These are phyloP conservation scores for Gymnorhina tibicen DNA, from an alignment of 2,113 vertebrate species.

Conservation along the genomic window DNA sequence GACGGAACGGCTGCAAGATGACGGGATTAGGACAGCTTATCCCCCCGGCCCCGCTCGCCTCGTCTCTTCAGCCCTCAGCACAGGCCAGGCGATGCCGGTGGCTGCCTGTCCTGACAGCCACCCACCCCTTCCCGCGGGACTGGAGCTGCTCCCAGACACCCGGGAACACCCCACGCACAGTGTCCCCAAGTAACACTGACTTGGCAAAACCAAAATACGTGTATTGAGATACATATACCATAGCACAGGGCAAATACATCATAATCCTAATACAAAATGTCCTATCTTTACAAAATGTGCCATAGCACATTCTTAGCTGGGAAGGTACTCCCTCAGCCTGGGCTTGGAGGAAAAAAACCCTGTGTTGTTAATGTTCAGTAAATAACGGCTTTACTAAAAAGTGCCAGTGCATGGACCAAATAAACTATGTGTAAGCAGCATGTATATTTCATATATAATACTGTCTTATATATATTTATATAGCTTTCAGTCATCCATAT, in stretches of 20 bases:
- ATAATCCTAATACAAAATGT: not conserved
- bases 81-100: not conserved
- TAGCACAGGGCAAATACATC: accelerated
- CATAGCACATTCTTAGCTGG: not conserved
- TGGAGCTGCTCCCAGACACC: not conserved
- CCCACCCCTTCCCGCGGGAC: accelerated
- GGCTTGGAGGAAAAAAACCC: accelerated
- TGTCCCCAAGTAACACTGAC: accelerated
- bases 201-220: not conserved
- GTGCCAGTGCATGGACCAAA: not conserved
- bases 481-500: not conserved
- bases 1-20: not conserved
- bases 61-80: accelerated
- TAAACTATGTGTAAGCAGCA: not conserved
- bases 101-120: not conserved
- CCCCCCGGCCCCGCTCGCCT: accelerated
- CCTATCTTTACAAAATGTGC: accelerated
- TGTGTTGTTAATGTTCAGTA: not conserved
- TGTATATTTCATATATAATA: not conserved
- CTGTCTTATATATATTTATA: not conserved
- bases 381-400: not conserved
- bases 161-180: accelerated
- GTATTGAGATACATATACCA: not conserved
- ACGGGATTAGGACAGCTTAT: not conserved
- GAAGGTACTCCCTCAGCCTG: not conserved